A percentile compares a stretch with the other conserved stretches of the same genome.
These are phyloP conservation scores for Paradoxurus hermaphroditus DNA, from an alignment of 2,113 vertebrate genomes.

Conservation along the genomic window DNA sequence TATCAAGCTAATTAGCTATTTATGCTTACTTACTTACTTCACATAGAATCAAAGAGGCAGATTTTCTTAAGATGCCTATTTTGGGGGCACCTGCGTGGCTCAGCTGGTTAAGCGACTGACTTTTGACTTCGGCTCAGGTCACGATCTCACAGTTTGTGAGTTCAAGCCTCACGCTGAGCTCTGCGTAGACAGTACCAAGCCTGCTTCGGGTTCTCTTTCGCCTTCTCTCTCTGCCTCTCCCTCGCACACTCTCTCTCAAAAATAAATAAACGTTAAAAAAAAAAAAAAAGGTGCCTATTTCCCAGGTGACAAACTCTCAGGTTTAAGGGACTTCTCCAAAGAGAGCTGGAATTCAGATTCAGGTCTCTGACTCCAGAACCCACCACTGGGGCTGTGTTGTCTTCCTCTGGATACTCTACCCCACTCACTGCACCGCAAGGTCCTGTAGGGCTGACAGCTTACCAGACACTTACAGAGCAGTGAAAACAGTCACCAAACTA, in stretches of 20 bases:
- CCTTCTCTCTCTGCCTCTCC: too few species aligned
- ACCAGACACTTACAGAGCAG: background rate
- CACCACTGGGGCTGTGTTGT: accelerated
- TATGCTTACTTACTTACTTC: background rate
- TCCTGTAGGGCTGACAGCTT: background rate
- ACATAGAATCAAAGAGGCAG: background rate
- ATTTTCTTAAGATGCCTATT: background rate
- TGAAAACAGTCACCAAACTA: background rate
- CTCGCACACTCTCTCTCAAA: too few species aligned
- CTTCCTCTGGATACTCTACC: background rate
- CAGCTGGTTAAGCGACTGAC: too few species aligned
- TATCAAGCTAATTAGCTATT: background rate
- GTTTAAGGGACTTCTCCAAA: background rate
- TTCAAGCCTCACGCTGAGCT: too few species aligned
- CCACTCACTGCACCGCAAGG: background rate
- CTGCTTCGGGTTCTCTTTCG: too few species aligned
- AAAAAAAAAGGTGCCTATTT: background rate
- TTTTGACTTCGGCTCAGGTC: too few species aligned
- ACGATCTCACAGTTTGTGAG: too few species aligned
- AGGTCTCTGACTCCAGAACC: background rate
- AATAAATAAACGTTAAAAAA: too few species aligned
- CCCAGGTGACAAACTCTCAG: background rate
- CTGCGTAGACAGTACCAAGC: too few species aligned
- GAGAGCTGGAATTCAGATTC: background rate
- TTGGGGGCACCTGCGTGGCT: background rate